Evolutionary conservation across 2,888 invertebrate genomes (phyloP).

Genomic region (Portevinia maculata): DNA sequence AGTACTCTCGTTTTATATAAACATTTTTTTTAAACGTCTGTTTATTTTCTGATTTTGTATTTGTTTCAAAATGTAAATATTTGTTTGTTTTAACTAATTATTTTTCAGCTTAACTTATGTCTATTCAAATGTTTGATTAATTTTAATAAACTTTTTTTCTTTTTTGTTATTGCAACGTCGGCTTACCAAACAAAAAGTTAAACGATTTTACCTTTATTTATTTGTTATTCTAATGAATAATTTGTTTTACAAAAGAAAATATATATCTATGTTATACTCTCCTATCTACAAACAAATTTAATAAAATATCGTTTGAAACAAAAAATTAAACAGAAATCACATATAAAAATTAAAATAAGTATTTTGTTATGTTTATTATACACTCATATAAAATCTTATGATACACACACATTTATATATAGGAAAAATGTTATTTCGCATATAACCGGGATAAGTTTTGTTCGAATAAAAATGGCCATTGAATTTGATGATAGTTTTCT

Average conservation of each 20-base stretch:
- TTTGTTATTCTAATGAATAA: constrained; percentile 25
- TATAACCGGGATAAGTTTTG: neutral
- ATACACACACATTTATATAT: constrained; percentile 1
- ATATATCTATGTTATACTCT: constrained; percentile 2
- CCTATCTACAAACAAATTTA: constrained; percentile 50
- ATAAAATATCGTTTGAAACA: constrained; percentile 2
- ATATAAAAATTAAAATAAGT: constrained; percentile 19
- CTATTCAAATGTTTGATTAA: constrained; percentile 35
- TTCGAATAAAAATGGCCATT: neutral
- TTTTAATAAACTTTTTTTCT: constrained; percentile 50
- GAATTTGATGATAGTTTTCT: neutral
- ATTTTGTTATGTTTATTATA: neutral
- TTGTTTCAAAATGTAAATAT: constrained; percentile 59
- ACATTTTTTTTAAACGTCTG: constrained; percentile 54
- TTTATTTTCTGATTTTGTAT: constrained; percentile 6
- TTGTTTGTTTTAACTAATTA: constrained; percentile 27
- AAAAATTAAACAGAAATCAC: constrained; percentile 35
- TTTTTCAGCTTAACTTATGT: constrained; percentile 16
- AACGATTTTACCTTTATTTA: neutral
- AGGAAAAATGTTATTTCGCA: neutral
- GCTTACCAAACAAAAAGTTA: constrained; percentile 29
- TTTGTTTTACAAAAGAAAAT: constrained; percentile 26
- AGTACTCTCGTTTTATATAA: constrained; percentile 55
- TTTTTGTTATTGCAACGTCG: constrained; percentile 15
- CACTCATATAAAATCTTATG: neutral